Conservation (phyloP, 1,140 invertebrate species). For the Cryptotermes secundus region DNA sequence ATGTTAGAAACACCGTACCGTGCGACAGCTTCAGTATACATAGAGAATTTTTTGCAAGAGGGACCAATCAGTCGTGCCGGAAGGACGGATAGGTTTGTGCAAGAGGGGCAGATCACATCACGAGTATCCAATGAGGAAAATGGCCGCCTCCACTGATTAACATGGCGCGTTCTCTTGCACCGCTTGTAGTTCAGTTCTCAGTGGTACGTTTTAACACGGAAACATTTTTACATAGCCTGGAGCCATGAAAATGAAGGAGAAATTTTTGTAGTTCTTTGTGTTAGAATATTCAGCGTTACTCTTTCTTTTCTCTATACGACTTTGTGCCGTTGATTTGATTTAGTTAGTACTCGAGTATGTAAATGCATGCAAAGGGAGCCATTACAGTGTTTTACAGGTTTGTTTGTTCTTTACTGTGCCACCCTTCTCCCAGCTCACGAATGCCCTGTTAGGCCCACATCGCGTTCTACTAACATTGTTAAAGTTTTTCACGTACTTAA, state of each 20-base stretch:
- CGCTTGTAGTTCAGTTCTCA: background rate
- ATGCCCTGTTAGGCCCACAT: background rate
- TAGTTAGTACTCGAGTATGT: background rate
- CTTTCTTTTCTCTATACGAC: background rate
- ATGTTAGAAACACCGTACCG: too few species aligned
- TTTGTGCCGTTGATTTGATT: conserved; percentile 11
- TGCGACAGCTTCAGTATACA: background rate
- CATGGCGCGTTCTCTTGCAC: background rate
- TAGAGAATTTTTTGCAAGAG: background rate
- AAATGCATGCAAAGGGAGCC: conserved; percentile 1
- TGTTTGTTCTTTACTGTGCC: conserved; percentile 14
- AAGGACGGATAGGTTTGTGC: too few species aligned
- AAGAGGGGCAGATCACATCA: background rate
- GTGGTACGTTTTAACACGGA: background rate
- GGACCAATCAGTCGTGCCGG: background rate
- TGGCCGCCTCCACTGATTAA: background rate
- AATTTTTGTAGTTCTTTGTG: conserved; percentile 9
- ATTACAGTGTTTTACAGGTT: conserved; percentile 17
- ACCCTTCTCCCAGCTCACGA: background rate
- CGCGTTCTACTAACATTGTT: conserved; percentile 2
- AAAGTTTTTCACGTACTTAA: conserved; percentile 20
- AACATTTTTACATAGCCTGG: background rate
- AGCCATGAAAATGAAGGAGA: background rate
- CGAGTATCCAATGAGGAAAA: background rate
- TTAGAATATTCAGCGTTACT: background rate